Conservation (phyloP, 2,797 vertebrate genomes). For the Pitangus sulphuratus region DNA sequence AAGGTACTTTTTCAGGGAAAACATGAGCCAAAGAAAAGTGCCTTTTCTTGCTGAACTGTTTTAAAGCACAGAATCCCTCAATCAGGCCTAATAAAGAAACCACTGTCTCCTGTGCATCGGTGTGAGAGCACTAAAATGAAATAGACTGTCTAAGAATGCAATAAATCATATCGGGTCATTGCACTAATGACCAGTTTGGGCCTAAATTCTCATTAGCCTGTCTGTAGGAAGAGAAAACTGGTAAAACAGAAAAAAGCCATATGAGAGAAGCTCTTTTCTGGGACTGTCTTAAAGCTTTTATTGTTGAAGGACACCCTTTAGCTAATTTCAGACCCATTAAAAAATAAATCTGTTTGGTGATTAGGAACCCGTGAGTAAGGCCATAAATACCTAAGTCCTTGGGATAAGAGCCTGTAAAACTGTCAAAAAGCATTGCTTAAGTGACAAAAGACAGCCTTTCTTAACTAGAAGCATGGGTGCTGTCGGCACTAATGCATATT, state of each 20-base stretch:
- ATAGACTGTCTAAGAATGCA: not conserved
- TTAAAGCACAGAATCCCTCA: not conserved
- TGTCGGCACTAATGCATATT: conserved; percentile 26
- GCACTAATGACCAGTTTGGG: conserved; percentile 33
- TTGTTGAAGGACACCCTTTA: conserved; percentile 57
- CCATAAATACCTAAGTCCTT: conserved; percentile 74
- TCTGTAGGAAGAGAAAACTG: conserved; percentile 57
- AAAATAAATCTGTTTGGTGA: conserved; percentile 48
- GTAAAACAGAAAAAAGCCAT: conserved; percentile 26
- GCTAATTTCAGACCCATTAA: conserved; percentile 60
- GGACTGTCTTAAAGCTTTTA: conserved; percentile 25
- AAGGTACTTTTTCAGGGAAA: not conserved
- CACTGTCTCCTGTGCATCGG: conserved; percentile 12
- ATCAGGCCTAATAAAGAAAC: conserved; percentile 4
- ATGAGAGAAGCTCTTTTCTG: conserved; percentile 27
- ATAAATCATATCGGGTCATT: conserved; percentile 38
- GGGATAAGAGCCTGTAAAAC: conserved; percentile 75
- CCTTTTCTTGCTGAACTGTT: not conserved
- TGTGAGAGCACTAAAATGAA: not conserved
- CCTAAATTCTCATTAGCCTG: conserved; percentile 47
- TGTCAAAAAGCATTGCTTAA: conserved; percentile 74
- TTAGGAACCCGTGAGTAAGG: conserved; percentile 57
- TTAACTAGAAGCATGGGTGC: conserved; percentile 32
- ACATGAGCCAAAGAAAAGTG: not conserved
- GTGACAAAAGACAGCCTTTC: conserved; percentile 64